Percentiles rank a stretch among this genome's conserved stretches.
phyloP scores from a whole-genome alignment of 1,140 invertebrate genomes.

The Delia radicum region DNA sequence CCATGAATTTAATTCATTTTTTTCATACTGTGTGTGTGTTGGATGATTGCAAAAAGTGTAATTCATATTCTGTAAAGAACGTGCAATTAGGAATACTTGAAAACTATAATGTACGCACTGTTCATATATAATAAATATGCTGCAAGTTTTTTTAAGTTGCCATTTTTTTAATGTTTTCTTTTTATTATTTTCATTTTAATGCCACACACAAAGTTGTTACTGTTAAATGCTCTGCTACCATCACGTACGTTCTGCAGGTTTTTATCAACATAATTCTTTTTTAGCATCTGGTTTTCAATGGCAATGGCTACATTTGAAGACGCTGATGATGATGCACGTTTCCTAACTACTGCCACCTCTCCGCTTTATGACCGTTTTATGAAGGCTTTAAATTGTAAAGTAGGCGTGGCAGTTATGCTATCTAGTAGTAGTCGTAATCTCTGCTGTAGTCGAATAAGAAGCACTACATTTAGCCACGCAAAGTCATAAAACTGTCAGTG shows the following conservation, averaged over 20 bases:
- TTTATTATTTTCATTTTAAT: neutral
- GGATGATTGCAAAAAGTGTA: neutral
- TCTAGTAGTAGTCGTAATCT: neutral
- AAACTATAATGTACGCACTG: neutral
- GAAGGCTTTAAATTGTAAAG: neutral
- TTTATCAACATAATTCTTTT: neutral
- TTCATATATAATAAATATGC: neutral
- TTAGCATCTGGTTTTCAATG: neutral
- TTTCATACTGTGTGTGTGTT: neutral
- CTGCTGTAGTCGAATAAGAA: neutral
- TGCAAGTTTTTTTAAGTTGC: neutral
- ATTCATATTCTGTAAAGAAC: constrained; percentile 1
- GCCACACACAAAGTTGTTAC: constrained; percentile 3
- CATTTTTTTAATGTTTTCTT: neutral
- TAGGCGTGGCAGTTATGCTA: neutral
- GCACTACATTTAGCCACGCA: constrained; percentile 1
- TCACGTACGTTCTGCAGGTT: neutral
- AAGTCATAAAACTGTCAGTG: constrained; percentile 4
- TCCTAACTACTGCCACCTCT: neutral
- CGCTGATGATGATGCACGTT: neutral
- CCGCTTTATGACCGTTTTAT: neutral
- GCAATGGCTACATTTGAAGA: neutral
- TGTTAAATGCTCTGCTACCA: constrained; percentile 3
- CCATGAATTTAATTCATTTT: neutral
- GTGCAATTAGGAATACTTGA: neutral